These are phyloP conservation scores for Gadopsis marmoratus DNA, from an alignment of 2,797 vertebrate species.

Conservation along the genomic window DNA sequence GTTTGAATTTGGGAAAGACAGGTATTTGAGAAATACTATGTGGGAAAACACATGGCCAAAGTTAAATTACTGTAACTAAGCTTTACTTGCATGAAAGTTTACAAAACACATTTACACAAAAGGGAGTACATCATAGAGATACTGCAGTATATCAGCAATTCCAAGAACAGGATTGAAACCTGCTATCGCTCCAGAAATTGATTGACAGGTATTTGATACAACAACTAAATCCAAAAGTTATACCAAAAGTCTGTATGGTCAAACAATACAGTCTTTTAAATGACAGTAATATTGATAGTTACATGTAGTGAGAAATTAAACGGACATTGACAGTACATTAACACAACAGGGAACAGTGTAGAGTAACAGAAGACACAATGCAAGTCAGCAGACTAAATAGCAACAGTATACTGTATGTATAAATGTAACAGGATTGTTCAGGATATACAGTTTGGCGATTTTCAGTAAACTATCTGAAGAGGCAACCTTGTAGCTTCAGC, in stretches of 20 bases:
- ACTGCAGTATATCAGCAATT: background rate
- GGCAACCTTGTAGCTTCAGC: background rate
- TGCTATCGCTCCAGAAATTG: background rate
- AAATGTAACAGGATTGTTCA: background rate
- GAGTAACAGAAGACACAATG: background rate
- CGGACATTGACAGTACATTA: background rate
- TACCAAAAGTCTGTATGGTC: background rate
- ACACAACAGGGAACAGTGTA: background rate
- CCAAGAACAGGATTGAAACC: background rate
- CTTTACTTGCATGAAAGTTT: background rate
- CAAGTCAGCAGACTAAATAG: too few relatives aligned
- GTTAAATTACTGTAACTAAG: background rate
- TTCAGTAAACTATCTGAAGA: background rate
- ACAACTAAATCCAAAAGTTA: background rate
- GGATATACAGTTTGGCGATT: background rate
- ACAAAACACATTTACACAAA: background rate
- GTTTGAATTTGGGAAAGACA: conserved; percentile 93
- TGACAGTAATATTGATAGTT: background rate
- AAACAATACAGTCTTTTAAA: background rate
- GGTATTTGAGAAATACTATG: conserved; percentile 75
- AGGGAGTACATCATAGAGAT: background rate
- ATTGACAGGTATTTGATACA: background rate
- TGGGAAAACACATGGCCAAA: background rate
- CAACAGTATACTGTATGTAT: background rate
- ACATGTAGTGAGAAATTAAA: background rate